These are phyloP conservation scores for Megamerina dolium DNA, from an alignment of 2,888 invertebrate genomes.

Conservation along the genomic window DNA sequence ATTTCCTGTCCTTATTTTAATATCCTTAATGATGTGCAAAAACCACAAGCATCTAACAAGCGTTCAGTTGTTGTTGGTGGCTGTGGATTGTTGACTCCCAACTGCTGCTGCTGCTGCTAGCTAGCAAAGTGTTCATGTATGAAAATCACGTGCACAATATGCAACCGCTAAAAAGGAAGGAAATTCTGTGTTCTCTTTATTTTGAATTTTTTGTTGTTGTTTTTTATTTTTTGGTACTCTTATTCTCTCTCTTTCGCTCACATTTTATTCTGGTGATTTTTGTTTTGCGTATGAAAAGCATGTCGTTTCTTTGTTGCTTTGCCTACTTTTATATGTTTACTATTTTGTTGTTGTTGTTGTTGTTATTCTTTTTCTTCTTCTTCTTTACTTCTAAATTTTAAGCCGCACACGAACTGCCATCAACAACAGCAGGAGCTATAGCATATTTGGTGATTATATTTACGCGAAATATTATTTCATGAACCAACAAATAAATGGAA, in stretches of 20 bases:
- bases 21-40: constrained; percentile 38
- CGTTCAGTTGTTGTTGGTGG: background rate
- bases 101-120: background rate
- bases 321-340: too few relatives aligned
- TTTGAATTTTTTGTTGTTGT: background rate
- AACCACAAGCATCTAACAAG: constrained; percentile 25
- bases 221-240: background rate
- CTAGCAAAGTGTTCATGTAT: constrained; percentile 3
- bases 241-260: background rate
- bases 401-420: background rate
- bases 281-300: too few relatives aligned
- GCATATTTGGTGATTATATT: background rate
- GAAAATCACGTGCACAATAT: constrained; percentile 10
- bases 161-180: background rate
- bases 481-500: too few relatives aligned
- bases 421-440: too few relatives aligned
- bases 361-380: background rate
- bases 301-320: too few relatives aligned
- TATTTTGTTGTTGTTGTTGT: too few relatives aligned
- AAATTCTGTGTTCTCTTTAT: too few relatives aligned
- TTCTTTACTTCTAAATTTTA: background rate
- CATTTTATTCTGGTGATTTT: too few relatives aligned
- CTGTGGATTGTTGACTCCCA: background rate
- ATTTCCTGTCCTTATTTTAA: constrained; percentile 36
- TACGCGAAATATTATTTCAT: background rate